Evolutionary conservation across 2,797 vertebrate species (phyloP).

Genomic region (Austrolebias charrua): DNA sequence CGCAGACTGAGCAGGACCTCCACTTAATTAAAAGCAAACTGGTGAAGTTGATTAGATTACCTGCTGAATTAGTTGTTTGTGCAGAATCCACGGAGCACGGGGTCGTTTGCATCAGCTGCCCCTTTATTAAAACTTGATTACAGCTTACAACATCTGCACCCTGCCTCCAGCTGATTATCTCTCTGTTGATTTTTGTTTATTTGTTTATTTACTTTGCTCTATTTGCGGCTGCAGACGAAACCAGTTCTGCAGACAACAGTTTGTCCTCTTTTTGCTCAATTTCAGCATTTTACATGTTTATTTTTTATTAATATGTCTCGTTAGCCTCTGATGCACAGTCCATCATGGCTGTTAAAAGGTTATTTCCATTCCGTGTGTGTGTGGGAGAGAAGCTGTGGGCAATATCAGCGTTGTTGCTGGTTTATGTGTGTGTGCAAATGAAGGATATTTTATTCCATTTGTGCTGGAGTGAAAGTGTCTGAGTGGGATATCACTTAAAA

Average conservation of each 20-base stretch:
- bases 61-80: constrained; percentile 15
- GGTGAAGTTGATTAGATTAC: constrained; percentile 5
- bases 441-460: constrained; percentile 11
- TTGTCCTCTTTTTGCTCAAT: constrained; percentile 24
- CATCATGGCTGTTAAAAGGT: constrained; percentile 47
- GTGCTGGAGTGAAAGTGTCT: neutral
- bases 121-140: constrained; percentile 13
- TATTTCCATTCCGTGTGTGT: constrained; percentile 11
- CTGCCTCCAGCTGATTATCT: constrained; percentile 17
- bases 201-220: too few relatives aligned
- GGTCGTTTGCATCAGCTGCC: neutral
- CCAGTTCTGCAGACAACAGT: constrained; percentile 19
- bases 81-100: constrained; percentile 4
- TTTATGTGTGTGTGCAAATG: constrained; percentile 21
- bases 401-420: neutral
- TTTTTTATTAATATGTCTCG: constrained; percentile 23
- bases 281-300: constrained; percentile 24
- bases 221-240: neutral
- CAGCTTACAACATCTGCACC: constrained; percentile 1
- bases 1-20: neutral
- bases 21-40: constrained; percentile 21
- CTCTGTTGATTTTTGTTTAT: constrained; percentile 1
- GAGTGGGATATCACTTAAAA: constrained; percentile 24
- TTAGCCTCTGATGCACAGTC: constrained; percentile 25
- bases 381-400: neutral